phyloP scores from a whole-genome alignment of 2,797 vertebrate genomes.

The Siniperca scherzeri region DNA sequence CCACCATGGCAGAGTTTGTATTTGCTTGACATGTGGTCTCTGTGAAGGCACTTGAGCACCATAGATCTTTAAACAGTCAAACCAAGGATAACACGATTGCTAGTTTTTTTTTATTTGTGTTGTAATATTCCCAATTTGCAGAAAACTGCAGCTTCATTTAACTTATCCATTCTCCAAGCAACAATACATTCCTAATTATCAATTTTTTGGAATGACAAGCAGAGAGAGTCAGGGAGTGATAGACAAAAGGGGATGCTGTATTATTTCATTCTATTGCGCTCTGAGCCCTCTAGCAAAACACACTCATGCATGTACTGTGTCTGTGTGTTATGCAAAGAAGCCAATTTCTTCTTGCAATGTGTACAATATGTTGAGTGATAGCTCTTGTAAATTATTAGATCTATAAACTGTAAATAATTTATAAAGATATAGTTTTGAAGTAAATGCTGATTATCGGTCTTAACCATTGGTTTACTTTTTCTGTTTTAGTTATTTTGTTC shows the following conservation, averaged over 20 bases:
- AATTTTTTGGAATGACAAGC: constrained; percentile 19
- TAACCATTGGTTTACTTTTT: not conserved
- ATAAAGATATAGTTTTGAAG: not conserved
- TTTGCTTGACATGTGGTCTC: constrained; percentile 4
- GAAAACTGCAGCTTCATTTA: constrained; percentile 28
- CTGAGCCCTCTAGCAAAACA: constrained; percentile 33
- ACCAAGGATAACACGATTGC: not conserved
- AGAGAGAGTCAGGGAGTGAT: constrained; percentile 12
- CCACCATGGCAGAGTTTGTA: not conserved
- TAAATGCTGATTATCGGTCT: not conserved
- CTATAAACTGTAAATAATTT: constrained; percentile 19
- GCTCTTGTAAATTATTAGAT: constrained; percentile 4
- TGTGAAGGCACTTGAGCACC: not conserved
- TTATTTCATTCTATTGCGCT: constrained; percentile 46
- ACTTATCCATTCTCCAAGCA: not conserved
- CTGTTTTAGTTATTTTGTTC: not conserved
- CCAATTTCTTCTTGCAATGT: constrained; percentile 8
- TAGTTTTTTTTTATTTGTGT: not conserved
- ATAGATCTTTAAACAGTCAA: not conserved
- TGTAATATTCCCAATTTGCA: constrained; percentile 11
- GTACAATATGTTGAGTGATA: not conserved
- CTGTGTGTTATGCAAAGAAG: constrained; percentile 16
- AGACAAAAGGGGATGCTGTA: constrained; percentile 11
- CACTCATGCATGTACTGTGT: constrained; percentile 33
- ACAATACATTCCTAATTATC: constrained; percentile 28